These are phyloP conservation scores for Euschistus heros DNA, from an alignment of 1,140 invertebrate genomes.

Conservation along the genomic window DNA sequence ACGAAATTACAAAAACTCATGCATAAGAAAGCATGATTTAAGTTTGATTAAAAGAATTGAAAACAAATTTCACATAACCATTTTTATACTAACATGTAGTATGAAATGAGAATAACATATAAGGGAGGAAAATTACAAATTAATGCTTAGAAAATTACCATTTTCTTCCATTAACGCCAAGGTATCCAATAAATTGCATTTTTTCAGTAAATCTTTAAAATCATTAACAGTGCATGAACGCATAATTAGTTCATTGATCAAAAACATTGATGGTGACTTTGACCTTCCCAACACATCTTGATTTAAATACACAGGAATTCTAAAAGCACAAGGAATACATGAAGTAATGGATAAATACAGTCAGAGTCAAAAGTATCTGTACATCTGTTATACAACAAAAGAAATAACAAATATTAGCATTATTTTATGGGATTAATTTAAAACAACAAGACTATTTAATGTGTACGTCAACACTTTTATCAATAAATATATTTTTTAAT, in stretches of 20 bases:
- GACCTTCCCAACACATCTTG: background rate
- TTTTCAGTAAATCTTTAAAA: background rate
- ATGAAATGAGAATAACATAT: background rate
- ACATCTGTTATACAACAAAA: no score
- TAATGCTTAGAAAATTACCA: background rate
- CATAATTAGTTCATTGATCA: background rate
- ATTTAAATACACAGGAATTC: background rate
- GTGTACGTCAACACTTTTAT: no score
- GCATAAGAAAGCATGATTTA: no score
- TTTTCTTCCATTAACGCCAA: background rate
- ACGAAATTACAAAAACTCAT: no score
- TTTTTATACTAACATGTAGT: no score
- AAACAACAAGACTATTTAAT: no score
- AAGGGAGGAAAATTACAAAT: background rate
- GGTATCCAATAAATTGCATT: background rate
- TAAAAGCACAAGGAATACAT: background rate
- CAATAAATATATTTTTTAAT: no score
- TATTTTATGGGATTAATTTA: no score
- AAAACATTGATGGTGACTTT: background rate
- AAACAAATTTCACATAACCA: no score
- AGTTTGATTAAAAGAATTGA: no score
- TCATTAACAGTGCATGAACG: background rate
- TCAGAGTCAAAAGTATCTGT: no score
- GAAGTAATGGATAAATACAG: background rate
- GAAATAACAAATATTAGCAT: no score